phyloP scores from a whole-genome alignment of 2,888 invertebrate species.

The Pseudococcus viburni region DNA sequence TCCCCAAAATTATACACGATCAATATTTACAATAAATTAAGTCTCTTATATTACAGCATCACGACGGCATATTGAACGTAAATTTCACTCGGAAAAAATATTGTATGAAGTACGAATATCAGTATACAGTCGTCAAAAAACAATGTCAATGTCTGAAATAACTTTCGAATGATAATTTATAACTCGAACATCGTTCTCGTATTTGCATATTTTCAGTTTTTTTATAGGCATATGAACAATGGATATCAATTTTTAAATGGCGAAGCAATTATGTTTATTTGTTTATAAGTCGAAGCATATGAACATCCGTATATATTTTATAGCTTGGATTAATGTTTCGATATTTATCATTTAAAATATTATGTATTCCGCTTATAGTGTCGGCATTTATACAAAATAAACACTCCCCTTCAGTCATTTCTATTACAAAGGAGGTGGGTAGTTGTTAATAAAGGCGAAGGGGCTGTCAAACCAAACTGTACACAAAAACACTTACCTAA shows the following conservation, averaged over 20 bases:
- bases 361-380: slow-evolving; percentile 58
- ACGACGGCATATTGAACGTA: background rate
- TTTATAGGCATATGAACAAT: slow-evolving; percentile 54
- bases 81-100: background rate
- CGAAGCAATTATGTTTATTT: slow-evolving; percentile 58
- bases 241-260: slow-evolving; percentile 62
- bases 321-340: slow-evolving; percentile 18
- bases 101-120: background rate
- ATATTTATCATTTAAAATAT: slow-evolving; percentile 42
- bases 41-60: background rate
- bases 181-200: background rate
- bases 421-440: slow-evolving; percentile 68
- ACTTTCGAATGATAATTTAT: background rate
- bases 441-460: slow-evolving; percentile 68
- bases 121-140: background rate
- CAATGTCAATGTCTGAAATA: background rate
- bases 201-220: slow-evolving; percentile 17
- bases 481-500: slow-evolving; percentile 63
- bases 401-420: slow-evolving; percentile 67
- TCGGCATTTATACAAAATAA: slow-evolving; percentile 66
- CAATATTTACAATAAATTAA: background rate
- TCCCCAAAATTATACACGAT: background rate
- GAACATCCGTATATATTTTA: background rate
- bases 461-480: slow-evolving; percentile 63
- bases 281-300: slow-evolving; percentile 16